Evolutionary conservation across 2,888 invertebrate species (phyloP).

Genomic region (Leptura quadrifasciata): DNA sequence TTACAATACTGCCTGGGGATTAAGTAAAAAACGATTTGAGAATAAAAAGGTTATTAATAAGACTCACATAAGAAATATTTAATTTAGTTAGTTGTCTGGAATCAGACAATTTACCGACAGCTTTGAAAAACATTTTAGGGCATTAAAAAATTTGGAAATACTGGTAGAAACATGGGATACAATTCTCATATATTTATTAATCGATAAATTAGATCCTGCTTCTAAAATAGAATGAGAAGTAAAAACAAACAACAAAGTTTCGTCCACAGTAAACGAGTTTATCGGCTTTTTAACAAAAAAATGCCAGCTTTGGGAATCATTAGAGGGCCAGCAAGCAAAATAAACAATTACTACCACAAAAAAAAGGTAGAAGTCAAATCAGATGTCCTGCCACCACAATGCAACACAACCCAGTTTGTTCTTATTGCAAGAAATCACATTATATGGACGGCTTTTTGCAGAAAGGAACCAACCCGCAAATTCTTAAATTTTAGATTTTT

Average conservation of each 20-base stretch:
- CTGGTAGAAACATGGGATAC: conserved; percentile 33
- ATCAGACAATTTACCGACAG: conserved; percentile 32
- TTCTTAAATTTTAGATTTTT: too few species aligned
- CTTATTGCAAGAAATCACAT: too few species aligned
- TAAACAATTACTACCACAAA: too few species aligned
- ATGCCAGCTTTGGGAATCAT: too few species aligned
- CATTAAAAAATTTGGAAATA: conserved; percentile 33
- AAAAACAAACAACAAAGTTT: conserved; percentile 31
- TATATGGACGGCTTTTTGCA: too few species aligned
- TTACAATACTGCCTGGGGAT: conserved; percentile 28
- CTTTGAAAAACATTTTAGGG: conserved; percentile 27
- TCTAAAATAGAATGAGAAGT: conserved; percentile 37
- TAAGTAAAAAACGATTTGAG: conserved; percentile 33
- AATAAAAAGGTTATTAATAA: conserved; percentile 38
- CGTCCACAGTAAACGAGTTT: not conserved
- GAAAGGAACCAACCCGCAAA: too few species aligned
- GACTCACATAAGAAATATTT: conserved; percentile 29
- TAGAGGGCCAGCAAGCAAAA: too few species aligned
- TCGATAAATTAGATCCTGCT: conserved; percentile 30
- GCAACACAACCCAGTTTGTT: too few species aligned
- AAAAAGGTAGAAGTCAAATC: too few species aligned
- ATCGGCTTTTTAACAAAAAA: too few species aligned
- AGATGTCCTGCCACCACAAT: too few species aligned
- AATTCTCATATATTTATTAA: conserved; percentile 31
- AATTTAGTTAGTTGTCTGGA: conserved; percentile 17